Evolutionary conservation across 92 coral and sea anemone genomes (phyloP).

Genomic region (Chrysogorgia sp.): DNA sequence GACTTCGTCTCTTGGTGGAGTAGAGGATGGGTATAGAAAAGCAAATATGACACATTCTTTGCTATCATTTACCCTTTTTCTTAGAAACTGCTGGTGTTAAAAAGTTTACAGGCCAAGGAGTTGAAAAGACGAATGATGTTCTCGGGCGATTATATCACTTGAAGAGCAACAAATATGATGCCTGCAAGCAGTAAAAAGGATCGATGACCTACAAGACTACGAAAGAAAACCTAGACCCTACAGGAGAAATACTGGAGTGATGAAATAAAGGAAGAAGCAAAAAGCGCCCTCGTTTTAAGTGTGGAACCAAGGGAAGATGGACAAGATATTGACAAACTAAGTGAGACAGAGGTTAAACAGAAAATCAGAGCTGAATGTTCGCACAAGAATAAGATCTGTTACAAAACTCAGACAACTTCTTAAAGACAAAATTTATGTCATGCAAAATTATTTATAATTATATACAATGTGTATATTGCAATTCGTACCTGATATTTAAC

Average conservation of each 20-base stretch:
- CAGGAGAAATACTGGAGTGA: conserved; percentile 14
- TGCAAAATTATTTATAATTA: background rate
- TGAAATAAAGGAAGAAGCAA: background rate
- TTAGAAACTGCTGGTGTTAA: conserved; percentile 17
- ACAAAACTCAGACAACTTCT: conserved; percentile 16
- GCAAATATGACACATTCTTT: background rate
- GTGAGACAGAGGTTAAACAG: background rate
- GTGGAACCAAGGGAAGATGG: background rate
- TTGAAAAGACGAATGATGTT: conserved; percentile 14
- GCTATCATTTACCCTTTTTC: conserved; percentile 19
- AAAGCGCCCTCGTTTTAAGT: background rate
- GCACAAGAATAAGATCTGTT: too few species aligned
- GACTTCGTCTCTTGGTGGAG: background rate
- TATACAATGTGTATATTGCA: too few species aligned
- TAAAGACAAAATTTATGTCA: background rate
- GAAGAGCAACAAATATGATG: conserved; percentile 19
- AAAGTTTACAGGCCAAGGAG: conserved; percentile 24
- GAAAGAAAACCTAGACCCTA: conserved; percentile 5
- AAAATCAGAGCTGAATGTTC: background rate
- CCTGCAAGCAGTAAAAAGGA: conserved; percentile 25
- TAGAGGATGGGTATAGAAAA: conserved; percentile 16
- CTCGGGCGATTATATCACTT: background rate
- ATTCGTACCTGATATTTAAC: too few species aligned
- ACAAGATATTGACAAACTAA: background rate
- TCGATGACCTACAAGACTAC: conserved; percentile 12